Evolutionary conservation across 2,113 vertebrate species (phyloP), one percentile per base, ranked within the genome.

Genomic region (Sisor rabdophorus): DNA sequence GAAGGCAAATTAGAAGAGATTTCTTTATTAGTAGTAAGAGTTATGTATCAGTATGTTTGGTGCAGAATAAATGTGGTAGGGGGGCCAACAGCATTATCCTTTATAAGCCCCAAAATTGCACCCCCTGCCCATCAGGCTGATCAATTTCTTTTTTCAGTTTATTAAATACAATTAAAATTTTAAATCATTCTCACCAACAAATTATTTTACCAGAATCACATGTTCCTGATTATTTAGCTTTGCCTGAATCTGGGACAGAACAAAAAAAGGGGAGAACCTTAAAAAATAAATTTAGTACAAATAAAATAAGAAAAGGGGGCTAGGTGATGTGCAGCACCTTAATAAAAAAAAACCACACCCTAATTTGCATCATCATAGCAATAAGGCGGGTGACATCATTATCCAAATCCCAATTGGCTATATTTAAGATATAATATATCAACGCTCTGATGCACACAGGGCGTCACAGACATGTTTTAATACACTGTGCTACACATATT

Each of bases 291-390:
- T 22, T 40, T 19, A 54, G 2, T 26, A 2, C 11, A 50, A 15
- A 50, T 16, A 52, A 26, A 36, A 24, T 44, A 59, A 20, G 54
- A n/a, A 73, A 58, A 4, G 11, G 30, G 19, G n/a, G 20, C 11
- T 28, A 1, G 8, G 12, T 47, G 8, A 16, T 36, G 44, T 26
- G 24, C 47, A 13, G 44, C 36, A 67, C 50, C 48, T 70, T 59
- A 36, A 24, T 22, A 58, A 73, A 73, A 44, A 44, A 44, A 44
- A 44, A 44, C 82, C 82, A 84, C 82, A 12, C 80, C 82, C 82
- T 65, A 69, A 76, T 74, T 36, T n/a, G 52, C 68, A 67, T 74
- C 61, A 69, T 11, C 71, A 75, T 32, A 36, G 22, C 61, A 77
- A 64, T 60, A 32, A 36, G 30, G 75, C n/a, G 56, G 30, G 67